Conservation (phyloP, 2,113 vertebrate genomes). For the Menidia beryllina region DNA sequence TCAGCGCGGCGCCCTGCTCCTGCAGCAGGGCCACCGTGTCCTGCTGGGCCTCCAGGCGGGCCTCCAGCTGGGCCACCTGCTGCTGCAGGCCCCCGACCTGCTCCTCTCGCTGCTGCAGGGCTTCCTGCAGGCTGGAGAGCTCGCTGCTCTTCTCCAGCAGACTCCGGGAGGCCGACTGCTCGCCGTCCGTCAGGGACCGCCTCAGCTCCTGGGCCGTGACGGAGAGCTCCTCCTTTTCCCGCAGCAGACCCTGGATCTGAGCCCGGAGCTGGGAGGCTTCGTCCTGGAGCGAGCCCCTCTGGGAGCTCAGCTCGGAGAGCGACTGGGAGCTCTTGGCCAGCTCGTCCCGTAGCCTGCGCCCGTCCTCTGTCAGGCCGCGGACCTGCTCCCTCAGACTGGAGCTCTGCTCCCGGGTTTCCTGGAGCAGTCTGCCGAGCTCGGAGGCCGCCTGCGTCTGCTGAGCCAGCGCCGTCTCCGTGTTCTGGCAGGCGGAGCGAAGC, state of each 20-base stretch:
- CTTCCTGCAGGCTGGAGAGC: slow-evolving; percentile 70
- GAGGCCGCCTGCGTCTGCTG: slow-evolving; percentile 66
- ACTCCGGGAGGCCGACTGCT: slow-evolving; percentile 69
- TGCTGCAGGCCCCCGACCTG: slow-evolving; percentile 66
- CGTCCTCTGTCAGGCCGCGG: slow-evolving; percentile 69
- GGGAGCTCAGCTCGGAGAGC: slow-evolving; percentile 59
- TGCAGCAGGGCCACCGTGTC: too few species aligned
- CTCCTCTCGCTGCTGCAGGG: slow-evolving; percentile 77
- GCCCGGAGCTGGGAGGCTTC: slow-evolving; percentile 64
- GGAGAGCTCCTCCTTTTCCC: slow-evolving; percentile 79
- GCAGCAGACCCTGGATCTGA: slow-evolving; percentile 66
- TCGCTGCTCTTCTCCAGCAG: slow-evolving; percentile 82
- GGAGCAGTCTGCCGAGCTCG: slow-evolving; percentile 61
- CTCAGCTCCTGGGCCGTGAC: slow-evolving; percentile 71
- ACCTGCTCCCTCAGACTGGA: slow-evolving; percentile 65
- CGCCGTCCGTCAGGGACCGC: slow-evolving; percentile 70
- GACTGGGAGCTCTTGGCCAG: slow-evolving; percentile 67
- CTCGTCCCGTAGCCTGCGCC: slow-evolving; percentile 76
- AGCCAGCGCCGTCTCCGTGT: slow-evolving; percentile 68
- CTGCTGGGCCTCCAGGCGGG: slow-evolving; percentile 69
- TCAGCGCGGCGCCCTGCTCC: slow-evolving; percentile 79
- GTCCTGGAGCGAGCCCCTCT: slow-evolving; percentile 66
- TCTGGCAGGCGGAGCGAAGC: slow-evolving; percentile 67
- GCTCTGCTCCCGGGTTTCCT: slow-evolving; percentile 33
- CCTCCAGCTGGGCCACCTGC: slow-evolving; percentile 69